Conservation (phyloP, 2,888 invertebrate species). For the Hyalella azteca region DNA sequence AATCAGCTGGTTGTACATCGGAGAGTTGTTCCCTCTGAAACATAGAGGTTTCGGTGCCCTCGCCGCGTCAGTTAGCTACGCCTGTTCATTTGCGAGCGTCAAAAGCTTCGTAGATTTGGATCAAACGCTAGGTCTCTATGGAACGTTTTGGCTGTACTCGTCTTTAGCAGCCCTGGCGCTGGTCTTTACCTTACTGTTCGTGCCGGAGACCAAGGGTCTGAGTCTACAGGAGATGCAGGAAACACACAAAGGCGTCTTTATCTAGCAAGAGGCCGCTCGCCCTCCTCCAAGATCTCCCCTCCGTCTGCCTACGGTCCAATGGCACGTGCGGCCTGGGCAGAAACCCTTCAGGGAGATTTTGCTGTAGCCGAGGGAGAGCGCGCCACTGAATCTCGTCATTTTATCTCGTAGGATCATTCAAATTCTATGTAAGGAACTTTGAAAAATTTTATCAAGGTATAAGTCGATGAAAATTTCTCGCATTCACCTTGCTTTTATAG, state of each 20-base stretch:
- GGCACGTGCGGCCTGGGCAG: constrained; percentile 57
- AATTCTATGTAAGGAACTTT: no score
- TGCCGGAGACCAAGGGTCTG: constrained; percentile 89
- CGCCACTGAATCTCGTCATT: no score
- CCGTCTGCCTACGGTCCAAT: constrained; percentile 58
- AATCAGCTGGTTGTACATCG: constrained; percentile 83
- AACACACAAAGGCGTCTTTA: constrained; percentile 51
- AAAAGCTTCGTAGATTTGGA: constrained; percentile 86
- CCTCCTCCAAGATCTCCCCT: constrained; percentile 51
- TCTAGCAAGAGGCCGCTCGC: constrained; percentile 57
- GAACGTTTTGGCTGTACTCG: constrained; percentile 88
- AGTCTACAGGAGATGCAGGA: constrained; percentile 85
- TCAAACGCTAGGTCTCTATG: constrained; percentile 76
- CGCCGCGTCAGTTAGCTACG: constrained; percentile 84
- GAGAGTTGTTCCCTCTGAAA: constrained; percentile 76
- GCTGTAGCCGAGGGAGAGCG: constrained; percentile 44
- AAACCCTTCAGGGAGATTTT: constrained; percentile 57
- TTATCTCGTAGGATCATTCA: constrained; percentile 15
- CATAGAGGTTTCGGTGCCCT: constrained; percentile 85
- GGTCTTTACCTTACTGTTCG: constrained; percentile 82
- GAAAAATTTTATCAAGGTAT: no score
- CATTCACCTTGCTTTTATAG: no score
- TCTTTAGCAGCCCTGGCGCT: constrained; percentile 80
- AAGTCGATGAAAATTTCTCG: no score
- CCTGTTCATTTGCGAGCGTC: constrained; percentile 84